Evolutionary conservation across 2,113 vertebrate genomes (phyloP).

Genomic region (Ascaphus truei): DNA sequence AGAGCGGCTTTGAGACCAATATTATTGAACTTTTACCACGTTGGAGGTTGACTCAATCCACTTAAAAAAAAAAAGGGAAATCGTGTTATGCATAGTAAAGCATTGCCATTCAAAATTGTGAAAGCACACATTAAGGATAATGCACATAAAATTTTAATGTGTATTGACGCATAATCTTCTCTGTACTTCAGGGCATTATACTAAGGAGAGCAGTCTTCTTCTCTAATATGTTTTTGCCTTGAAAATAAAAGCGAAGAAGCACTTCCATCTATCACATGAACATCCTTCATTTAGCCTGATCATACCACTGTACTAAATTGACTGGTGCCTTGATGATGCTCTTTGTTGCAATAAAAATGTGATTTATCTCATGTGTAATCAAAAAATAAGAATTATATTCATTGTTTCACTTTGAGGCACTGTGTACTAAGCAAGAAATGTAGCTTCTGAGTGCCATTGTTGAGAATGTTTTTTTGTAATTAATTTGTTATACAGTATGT

Average conservation of each 20-base stretch:
- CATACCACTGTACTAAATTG: constrained; percentile 37
- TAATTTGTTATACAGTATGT: too few relatives aligned
- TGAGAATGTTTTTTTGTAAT: too few relatives aligned
- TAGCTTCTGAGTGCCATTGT: constrained; percentile 39
- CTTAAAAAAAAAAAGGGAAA: too few relatives aligned
- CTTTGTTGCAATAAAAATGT: constrained; percentile 52
- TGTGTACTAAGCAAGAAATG: constrained; percentile 49
- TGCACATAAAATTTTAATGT: constrained; percentile 70
- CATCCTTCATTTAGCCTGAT: constrained; percentile 39
- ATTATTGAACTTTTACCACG: neutral
- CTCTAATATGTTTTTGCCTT: constrained; percentile 6
- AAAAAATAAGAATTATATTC: constrained; percentile 51
- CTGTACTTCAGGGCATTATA: constrained; percentile 43
- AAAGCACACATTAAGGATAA: constrained; percentile 60
- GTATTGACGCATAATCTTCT: constrained; percentile 59
- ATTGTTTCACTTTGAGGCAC: constrained; percentile 49
- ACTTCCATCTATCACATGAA: neutral
- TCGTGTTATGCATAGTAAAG: constrained; percentile 32
- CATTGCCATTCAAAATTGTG: constrained; percentile 40
- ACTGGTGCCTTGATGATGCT: constrained; percentile 39
- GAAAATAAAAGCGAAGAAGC: constrained; percentile 23
- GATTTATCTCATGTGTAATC: constrained; percentile 50
- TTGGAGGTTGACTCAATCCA: constrained; percentile 8
- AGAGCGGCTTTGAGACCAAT: neutral
- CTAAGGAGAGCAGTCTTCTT: constrained; percentile 2